Base-by-base conservation (phyloP, 2,888 invertebrate species). In the Gerris lacustris region DNA sequence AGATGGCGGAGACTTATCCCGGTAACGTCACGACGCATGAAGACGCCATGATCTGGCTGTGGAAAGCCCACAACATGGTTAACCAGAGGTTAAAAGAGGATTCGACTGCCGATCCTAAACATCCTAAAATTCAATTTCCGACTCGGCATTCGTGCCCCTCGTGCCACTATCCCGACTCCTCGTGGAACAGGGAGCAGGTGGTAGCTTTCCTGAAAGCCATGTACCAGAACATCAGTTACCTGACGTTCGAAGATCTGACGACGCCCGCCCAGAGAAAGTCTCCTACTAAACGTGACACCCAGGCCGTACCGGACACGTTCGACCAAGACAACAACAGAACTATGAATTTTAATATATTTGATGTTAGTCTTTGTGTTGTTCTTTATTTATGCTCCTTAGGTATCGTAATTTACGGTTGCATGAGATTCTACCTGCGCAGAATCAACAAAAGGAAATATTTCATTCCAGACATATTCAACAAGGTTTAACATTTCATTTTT, bases 31-130 rank as follows among this genome's bases (percentile, higher is more conserved):
- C 83, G 17, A 86, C 85, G 69, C 86, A 87, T 76, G 87, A 91
- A 71, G 90, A 92, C 73, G 87, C 88, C 17, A 86, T 96, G 0
- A 80, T 96, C 63, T 98, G 96, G 96, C 82, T 98, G 44, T 98
- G 97, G 97, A 84, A 85, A 77, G 91, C 93, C 0, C 97, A 98
- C 79, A 98, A 98, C 80, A 88, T 88, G 80, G 97, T 94, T 0
- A 99, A 99, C 80, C 82, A 88, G 74, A 86, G 97, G 75, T 82
- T 99, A 44, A 85, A 91, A 43, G 92, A 93, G 0, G 94, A 96
- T 80, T 75, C 82, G 5, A 92, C 94, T 1, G 96, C 97, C 81
- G 98, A 99, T 82, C 94, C 96, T 0, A 80, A 85, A 70, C 88
- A 89, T 80, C 94, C 92, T 0, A 99, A 99, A 81, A 83, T 89